Evolutionary conservation across 2,797 vertebrate species (phyloP).

Genomic region (Otolemur crassicaudatus): DNA sequence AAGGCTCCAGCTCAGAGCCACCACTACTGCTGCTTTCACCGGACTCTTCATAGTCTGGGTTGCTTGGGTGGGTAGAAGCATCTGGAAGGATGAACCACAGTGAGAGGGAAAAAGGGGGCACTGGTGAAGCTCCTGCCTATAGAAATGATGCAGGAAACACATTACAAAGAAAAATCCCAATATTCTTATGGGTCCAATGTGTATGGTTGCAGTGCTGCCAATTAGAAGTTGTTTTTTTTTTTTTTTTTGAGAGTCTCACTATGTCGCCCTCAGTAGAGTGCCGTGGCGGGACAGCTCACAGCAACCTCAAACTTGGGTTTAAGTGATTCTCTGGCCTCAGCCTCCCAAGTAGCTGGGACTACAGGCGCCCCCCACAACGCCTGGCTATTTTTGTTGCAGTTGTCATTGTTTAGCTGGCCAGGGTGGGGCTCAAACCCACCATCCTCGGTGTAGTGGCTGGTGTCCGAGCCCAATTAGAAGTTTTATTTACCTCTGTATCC

Average conservation of each 20-base stretch:
- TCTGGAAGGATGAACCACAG: conserved; percentile 76
- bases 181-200: background rate
- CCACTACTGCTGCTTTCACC: conserved; percentile 93
- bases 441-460: too few relatives aligned
- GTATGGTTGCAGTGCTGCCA: background rate
- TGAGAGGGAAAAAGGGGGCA: conserved; percentile 14
- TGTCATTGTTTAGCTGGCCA: too few relatives aligned
- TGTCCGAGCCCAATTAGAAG: background rate
- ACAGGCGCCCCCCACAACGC: too few relatives aligned
- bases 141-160: background rate
- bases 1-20: conserved; percentile 90
- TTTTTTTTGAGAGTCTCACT: too few relatives aligned
- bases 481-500: background rate
- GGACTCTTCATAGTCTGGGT: conserved; percentile 90
- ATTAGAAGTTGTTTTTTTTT: background rate
- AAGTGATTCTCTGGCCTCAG: too few relatives aligned
- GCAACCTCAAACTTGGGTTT: too few relatives aligned
- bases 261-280: too few relatives aligned
- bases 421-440: too few relatives aligned
- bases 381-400: too few relatives aligned
- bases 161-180: background rate
- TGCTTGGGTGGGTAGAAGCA: conserved; percentile 55
- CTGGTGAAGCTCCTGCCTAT: background rate
- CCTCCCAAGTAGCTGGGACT: too few relatives aligned
- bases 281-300: too few relatives aligned